These are phyloP conservation scores for Stenichneumon culpator DNA, from an alignment of 2,888 invertebrate species.

Conservation along the genomic window DNA sequence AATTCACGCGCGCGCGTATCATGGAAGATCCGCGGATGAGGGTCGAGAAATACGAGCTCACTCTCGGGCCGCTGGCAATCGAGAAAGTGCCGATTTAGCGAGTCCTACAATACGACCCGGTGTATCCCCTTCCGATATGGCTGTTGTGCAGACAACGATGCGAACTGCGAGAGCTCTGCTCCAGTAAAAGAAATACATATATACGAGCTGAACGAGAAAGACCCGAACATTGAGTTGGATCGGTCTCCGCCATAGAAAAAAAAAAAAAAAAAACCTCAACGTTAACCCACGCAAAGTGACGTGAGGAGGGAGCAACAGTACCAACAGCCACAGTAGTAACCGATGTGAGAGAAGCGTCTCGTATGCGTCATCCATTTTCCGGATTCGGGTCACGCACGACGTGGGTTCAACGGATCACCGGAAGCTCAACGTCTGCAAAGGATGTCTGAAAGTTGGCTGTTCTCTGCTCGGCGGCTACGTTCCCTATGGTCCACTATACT, in stretches of 20 bases:
- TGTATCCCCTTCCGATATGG: not conserved
- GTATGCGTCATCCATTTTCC: constrained; percentile 51
- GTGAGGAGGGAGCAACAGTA: not conserved
- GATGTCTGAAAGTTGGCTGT: constrained; percentile 62
- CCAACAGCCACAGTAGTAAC: not conserved
- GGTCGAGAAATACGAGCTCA: constrained; percentile 6
- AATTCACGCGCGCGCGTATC: not conserved
- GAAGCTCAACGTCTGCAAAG: constrained; percentile 66
- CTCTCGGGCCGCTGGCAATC: constrained; percentile 34
- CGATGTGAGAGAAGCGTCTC: not conserved
- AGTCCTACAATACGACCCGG: constrained; percentile 27
- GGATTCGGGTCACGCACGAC: constrained; percentile 77
- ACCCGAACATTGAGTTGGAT: not conserved
- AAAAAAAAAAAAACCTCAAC: constrained; percentile 12
- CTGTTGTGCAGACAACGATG: constrained; percentile 5
- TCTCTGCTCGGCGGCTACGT: not conserved
- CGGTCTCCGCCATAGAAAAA: not conserved
- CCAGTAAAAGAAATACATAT: not conserved
- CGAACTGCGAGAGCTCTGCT: not conserved
- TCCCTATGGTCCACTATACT: no score
- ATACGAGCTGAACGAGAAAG: not conserved
- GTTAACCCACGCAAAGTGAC: constrained; percentile 3
- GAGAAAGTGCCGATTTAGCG: constrained; percentile 61
- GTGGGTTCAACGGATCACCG: constrained; percentile 76
- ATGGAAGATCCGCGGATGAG: constrained; percentile 6